phyloP scores from a whole-genome alignment of 2,888 invertebrate species.

The Orthosia cruda region DNA sequence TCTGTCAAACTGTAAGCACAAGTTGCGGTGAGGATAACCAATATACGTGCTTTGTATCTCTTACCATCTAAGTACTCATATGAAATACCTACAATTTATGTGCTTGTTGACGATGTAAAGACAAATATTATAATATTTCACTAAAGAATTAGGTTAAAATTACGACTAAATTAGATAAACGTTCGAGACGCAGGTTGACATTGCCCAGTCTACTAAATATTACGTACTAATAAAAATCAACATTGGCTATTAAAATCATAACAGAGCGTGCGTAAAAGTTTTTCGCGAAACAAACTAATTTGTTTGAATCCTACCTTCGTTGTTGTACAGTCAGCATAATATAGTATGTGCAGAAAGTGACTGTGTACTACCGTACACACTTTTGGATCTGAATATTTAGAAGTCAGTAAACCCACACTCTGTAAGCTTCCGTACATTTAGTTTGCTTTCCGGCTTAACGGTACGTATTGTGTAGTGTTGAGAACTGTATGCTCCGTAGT shows the following conservation, averaged over 20 bases:
- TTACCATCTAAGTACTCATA: conserved; percentile 22
- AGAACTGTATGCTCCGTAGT: conserved; percentile 54
- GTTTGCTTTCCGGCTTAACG: conserved; percentile 70
- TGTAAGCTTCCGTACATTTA: conserved; percentile 65
- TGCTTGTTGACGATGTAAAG: conserved; percentile 8
- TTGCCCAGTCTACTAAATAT: neutral
- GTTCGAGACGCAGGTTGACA: neutral
- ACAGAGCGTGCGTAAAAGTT: conserved; percentile 33
- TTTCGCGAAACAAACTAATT: conserved; percentile 19
- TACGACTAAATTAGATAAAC: neutral
- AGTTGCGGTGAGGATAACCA: conserved; percentile 9
- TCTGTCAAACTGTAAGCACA: conserved; percentile 26
- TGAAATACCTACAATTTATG: conserved; percentile 21
- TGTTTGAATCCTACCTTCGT: conserved; percentile 24
- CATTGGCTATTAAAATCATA: conserved; percentile 24
- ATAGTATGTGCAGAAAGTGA: conserved; percentile 31
- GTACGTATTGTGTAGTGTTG: conserved; percentile 66
- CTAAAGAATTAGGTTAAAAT: neutral
- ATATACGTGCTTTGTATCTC: neutral
- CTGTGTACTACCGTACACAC: conserved; percentile 39
- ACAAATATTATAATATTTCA: conserved; percentile 17
- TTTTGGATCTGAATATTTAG: conserved; percentile 45
- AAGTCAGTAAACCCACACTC: conserved; percentile 50
- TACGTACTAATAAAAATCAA: conserved; percentile 53
- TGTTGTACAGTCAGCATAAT: conserved; percentile 51